Evolutionary conservation across 2,113 vertebrate species (phyloP).

Genomic region (Okapia johnstoni): DNA sequence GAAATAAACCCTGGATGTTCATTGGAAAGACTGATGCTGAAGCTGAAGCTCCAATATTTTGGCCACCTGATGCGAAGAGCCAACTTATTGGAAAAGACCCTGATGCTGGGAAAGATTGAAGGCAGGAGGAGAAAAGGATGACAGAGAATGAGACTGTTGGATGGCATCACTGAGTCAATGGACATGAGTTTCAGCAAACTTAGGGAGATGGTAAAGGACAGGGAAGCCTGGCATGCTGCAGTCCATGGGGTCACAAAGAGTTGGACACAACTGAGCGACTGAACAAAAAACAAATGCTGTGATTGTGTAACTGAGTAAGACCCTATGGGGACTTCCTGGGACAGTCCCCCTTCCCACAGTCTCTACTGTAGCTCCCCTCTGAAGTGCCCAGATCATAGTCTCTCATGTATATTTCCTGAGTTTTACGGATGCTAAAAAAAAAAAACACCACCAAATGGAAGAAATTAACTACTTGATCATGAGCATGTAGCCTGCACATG

Average conservation of each 20-base stretch:
- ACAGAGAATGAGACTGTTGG: neutral
- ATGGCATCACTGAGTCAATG: neutral
- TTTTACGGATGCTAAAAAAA: neutral
- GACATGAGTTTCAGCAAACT: neutral
- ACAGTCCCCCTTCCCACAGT: neutral
- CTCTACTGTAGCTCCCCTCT: neutral
- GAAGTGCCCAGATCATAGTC: neutral
- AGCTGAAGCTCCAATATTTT: neutral
- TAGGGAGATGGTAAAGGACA: neutral
- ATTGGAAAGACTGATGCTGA: neutral
- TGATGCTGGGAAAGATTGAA: neutral
- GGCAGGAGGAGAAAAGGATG: rapidly evolving
- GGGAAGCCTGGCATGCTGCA: neutral
- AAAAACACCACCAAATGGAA: neutral
- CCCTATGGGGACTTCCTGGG: neutral
- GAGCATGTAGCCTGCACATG: neutral
- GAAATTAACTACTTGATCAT: neutral
- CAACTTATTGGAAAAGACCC: neutral
- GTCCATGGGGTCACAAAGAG: neutral
- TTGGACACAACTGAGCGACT: neutral
- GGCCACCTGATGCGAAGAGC: neutral
- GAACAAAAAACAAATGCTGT: neutral
- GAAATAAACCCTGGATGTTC: neutral
- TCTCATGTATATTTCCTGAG: neutral
- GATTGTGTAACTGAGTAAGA: neutral